Evolutionary conservation across 2,797 vertebrate genomes (phyloP), one percentile per base, ranked within the genome.

Genomic region (Spinus pinus): DNA sequence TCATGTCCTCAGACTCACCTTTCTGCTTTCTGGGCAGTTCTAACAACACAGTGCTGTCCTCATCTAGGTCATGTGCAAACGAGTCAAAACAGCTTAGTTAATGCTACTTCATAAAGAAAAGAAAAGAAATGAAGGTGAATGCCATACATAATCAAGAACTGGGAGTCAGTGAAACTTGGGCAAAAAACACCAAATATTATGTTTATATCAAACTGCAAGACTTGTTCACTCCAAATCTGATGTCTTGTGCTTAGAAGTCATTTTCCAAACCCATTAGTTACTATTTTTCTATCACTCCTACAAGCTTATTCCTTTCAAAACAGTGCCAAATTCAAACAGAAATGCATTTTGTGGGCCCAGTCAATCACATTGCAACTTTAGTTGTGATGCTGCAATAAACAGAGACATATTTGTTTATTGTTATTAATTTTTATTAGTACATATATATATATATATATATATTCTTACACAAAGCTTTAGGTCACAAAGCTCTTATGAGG

Each of bases 11-110:
- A 79, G 46, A 44, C 30, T 78, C 30, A 62, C 8, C 50, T 50
- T 89, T 49, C 53, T 87, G 53, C 46, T 37, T 71, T 35, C 50
- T 57, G 62, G 42, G 39, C 57, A 64, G 13, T 49, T 81, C 46
- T 69, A 50, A 75, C 8, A 22, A 21, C 44, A 19, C 3, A 0
- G 33, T 37, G 28, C 17, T 77, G 23, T 72, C 41, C 33, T 69
- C 16, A 5, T 67, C 42, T 67, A 46, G 54, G 25, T 30, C 3
- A 0, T 4, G 0, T 31, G 20, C 33, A 56, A 30, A 9, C 42
- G 10, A 39, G 28, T 33, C 54, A 57, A 71, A 84, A 44, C 25
- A 33, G 27, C 15, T 85, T 37, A 20, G 17, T 44, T 78, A 64
- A 57, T 35, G 53, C 41, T 47, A 13, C 16, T 72, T 23, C 37